These are phyloP conservation scores for Petaurus breviceps DNA, from an alignment of 2,113 vertebrate species.

Conservation along the genomic window DNA sequence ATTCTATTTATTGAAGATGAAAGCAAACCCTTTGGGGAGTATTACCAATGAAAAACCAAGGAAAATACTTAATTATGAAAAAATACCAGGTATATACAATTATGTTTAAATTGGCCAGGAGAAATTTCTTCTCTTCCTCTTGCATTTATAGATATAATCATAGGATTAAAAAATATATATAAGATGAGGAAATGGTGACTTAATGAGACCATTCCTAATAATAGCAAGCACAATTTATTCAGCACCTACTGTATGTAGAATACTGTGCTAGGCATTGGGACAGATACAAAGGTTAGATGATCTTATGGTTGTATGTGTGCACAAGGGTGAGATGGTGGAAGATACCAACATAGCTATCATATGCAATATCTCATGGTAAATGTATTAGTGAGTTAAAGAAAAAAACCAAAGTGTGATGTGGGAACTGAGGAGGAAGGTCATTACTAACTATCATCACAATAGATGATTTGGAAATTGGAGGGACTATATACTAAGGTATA, in stretches of 20 bases:
- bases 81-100: neutral
- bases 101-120: neutral
- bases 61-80: neutral
- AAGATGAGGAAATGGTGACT: neutral
- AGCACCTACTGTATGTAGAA: neutral
- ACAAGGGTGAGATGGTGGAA: neutral
- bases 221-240: neutral
- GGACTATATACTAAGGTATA: too few species aligned
- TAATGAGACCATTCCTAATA: neutral
- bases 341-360: neutral
- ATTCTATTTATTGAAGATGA: neutral
- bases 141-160: neutral
- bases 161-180: slow-evolving; percentile 26
- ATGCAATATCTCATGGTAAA: neutral
- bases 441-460: slow-evolving; percentile 81
- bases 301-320: neutral
- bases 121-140: neutral
- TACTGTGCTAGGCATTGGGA: neutral
- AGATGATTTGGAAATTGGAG: slow-evolving; percentile 88
- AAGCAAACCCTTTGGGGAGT: neutral
- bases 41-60: neutral
- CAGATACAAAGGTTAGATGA: neutral
- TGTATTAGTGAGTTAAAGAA: neutral
- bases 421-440: neutral
- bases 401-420: neutral